Evolutionary conservation across 2,888 invertebrate species (phyloP), one percentile per base, ranked within the genome.

Genomic region (Leptopilina drosophilae): DNA sequence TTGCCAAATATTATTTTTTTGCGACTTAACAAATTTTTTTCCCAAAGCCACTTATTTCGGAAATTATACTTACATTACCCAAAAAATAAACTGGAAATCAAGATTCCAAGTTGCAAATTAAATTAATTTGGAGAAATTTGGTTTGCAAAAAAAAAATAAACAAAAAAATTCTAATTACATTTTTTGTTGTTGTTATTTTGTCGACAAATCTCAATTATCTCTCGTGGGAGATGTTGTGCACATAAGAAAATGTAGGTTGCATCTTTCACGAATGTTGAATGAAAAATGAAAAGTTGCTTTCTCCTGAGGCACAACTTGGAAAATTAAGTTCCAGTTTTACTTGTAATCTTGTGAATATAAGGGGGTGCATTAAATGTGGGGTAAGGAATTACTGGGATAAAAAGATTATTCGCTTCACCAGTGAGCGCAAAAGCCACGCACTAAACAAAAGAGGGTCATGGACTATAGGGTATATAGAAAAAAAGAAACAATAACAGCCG

Each of bases 331-430:
- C 33, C n/a, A 33, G 56, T 73, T 56, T 49, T 40, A 73, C 8
- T 73, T 73, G 53, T 56, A 73, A 73, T 73, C 73, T 56, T 53
- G 56, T 56, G 53, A 56, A 56, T 56, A 53, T 56, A 53, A 73
- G 33, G 33, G 33, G 33, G 33, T 73, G 73, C 73, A 56, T 33
- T 73, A 56, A 73, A 73, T 56, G 33, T 56, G 56, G 12, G 49
- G 33, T 73, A 40, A 56, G n/a, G 56, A 5, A 56, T 73, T 77
- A 75, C 73, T 46, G 62, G 78, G 65, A 79, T 75, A 12, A 62
- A 77, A 77, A 79, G 46, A 79, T 77, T 77, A 76, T 81, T 75
- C 79, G 77, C 77, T 77, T 64, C 79, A 81, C 42, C 46, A 77
- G 64, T 62, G 75, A 77, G 64, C 64, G 49, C 49, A 49, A 49